Evolutionary conservation across 2,113 vertebrate genomes (phyloP).

Genomic region (Arothron firmamentum): DNA sequence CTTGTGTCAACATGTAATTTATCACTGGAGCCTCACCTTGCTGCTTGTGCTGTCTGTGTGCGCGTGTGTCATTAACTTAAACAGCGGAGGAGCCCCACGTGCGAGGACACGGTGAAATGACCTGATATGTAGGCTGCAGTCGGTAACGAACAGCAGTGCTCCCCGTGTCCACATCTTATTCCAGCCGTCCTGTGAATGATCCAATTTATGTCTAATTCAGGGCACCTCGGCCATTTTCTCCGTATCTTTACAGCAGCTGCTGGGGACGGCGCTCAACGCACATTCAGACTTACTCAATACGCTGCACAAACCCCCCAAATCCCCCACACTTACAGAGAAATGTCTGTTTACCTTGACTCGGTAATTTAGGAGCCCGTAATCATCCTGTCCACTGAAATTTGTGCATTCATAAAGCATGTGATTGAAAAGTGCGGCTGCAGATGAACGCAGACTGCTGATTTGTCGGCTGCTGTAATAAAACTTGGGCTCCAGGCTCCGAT

Average conservation of each 20-base stretch:
- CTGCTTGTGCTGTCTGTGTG: too few species aligned
- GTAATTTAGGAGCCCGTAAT: conserved; percentile 80
- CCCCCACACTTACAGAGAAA: conserved; percentile 67
- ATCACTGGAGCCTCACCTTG: too few species aligned
- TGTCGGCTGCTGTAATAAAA: conserved; percentile 97
- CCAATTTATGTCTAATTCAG: conserved; percentile 66
- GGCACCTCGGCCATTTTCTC: conserved; percentile 66
- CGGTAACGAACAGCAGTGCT: conserved; percentile 31
- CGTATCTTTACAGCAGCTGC: conserved; percentile 48
- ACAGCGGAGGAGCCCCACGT: conserved; percentile 1
- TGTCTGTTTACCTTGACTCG: conserved; percentile 76
- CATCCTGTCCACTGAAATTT: conserved; percentile 87
- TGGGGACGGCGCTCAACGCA: conserved; percentile 32
- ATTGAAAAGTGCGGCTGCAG: conserved; percentile 96
- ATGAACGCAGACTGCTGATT: conserved; percentile 94
- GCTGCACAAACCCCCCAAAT: conserved; percentile 42
- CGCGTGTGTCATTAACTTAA: too few species aligned
- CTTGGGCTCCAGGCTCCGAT: conserved; percentile 93
- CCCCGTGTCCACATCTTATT: conserved; percentile 56
- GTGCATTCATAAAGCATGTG: conserved; percentile 93
- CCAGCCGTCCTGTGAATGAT: conserved; percentile 40
- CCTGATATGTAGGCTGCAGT: conserved; percentile 43
- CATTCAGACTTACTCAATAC: background rate
- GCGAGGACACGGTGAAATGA: conserved; percentile 32
- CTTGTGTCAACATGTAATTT: too few species aligned